These are phyloP conservation scores for Sepiola atlantica DNA, from an alignment of 2,888 invertebrate genomes.

Conservation along the genomic window DNA sequence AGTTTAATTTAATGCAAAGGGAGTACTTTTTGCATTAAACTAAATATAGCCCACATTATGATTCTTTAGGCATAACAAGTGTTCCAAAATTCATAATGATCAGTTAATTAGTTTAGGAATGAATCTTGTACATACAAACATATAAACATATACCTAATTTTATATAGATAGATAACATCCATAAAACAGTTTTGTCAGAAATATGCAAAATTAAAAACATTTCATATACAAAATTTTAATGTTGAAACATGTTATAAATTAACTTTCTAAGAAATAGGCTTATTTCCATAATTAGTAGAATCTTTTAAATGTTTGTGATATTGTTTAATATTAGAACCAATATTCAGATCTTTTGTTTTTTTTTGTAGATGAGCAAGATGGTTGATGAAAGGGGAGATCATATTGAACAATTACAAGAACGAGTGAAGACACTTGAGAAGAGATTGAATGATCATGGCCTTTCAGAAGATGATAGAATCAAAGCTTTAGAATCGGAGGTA, in stretches of 20 bases:
- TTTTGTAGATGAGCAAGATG: conserved; percentile 60
- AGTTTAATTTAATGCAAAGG: no score
- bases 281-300: neutral
- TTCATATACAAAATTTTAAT: no score
- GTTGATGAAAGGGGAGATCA: conserved; percentile 76
- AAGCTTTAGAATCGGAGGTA: conserved; percentile 68
- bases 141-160: no score
- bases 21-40: no score
- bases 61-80: no score
- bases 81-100: no score
- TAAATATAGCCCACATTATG: no score
- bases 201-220: no score
- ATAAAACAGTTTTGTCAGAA: no score
- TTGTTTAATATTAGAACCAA: neutral
- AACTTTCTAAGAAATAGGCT: neutral
- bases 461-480: conserved; percentile 67
- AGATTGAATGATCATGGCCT: conserved; percentile 69
- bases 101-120: no score
- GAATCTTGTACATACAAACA: no score
- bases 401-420: conserved; percentile 82
- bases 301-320: neutral
- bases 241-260: neutral
- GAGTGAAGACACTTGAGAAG: conserved; percentile 79
- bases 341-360: neutral
- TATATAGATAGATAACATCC: no score